Evolutionary conservation across 2,113 vertebrate genomes (phyloP).

Genomic region (Thunnus maccoyii): DNA sequence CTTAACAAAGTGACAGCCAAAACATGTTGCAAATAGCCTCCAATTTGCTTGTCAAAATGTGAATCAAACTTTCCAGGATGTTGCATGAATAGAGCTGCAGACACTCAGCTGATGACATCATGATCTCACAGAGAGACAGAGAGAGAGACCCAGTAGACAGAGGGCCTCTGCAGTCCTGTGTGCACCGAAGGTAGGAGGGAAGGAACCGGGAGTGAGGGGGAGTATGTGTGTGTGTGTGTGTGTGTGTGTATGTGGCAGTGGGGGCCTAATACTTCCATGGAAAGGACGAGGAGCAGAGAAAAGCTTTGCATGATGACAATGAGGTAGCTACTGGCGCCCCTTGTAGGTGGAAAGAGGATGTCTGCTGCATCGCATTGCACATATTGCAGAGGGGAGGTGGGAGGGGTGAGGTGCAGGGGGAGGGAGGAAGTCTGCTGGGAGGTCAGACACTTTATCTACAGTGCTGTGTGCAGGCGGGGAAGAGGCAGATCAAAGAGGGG

Average conservation of each 20-base stretch:
- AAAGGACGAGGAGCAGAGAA: background rate
- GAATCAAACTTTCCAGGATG: conserved; percentile 43
- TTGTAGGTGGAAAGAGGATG: conserved; percentile 3
- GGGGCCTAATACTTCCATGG: conserved; percentile 6
- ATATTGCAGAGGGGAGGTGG: conserved; percentile 3
- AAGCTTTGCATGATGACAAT: conserved; percentile 23
- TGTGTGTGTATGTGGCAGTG: background rate
- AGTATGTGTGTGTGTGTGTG: conserved; percentile 2
- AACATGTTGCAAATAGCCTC: conserved; percentile 6
- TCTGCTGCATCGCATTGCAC: conserved; percentile 17
- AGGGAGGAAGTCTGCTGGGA: conserved; percentile 1
- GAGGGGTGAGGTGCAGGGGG: background rate
- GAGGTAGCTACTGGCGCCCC: conserved; percentile 29
- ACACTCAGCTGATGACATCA: conserved; percentile 24
- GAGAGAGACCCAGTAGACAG: conserved; percentile 2
- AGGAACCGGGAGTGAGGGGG: background rate
- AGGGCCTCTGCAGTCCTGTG: conserved; percentile 9
- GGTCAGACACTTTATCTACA: conserved; percentile 28
- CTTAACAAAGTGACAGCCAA: background rate
- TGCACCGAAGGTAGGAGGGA: conserved; percentile 14
- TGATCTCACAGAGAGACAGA: conserved; percentile 18
- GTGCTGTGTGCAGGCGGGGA: background rate
- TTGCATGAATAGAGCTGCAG: conserved; percentile 18
- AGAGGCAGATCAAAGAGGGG: background rate
- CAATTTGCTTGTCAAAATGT: conserved; percentile 5